A percentile compares a stretch with the other conserved stretches of the same genome.
Evolutionary conservation across 2,113 vertebrate genomes (phyloP).

Genomic region (cat (Felis catus)): DNA sequence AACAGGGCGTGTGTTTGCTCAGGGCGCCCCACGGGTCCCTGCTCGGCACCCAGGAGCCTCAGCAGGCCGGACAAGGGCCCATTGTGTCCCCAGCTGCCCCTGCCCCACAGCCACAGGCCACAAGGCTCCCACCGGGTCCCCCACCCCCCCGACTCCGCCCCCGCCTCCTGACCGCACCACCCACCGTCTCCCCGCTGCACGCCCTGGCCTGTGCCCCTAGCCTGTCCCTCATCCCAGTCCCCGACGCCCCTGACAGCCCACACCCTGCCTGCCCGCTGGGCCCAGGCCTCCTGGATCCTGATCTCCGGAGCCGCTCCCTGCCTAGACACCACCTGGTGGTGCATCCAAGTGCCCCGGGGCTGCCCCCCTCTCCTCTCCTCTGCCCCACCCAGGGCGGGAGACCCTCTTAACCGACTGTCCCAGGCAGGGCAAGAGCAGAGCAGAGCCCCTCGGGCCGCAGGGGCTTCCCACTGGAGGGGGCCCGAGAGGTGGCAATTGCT

Average conservation of each 20-base stretch:
- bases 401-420: background rate
- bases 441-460: background rate
- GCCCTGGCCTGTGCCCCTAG: background rate
- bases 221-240: background rate
- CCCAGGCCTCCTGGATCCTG: background rate
- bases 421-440: background rate
- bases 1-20: constrained; percentile 63
- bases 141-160: fast-evolving
- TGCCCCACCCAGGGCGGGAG: background rate
- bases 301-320: no score
- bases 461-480: background rate
- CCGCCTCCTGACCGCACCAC: fast-evolving
- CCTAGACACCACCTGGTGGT: background rate
- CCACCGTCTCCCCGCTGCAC: no score
- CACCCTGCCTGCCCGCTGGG: fast-evolving
- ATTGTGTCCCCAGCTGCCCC: constrained; percentile 3
- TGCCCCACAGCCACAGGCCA: fast-evolving
- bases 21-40: background rate
- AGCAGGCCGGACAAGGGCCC: background rate
- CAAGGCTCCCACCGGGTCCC: background rate
- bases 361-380: background rate
- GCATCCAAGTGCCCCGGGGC: fast-evolving
- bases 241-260: background rate
- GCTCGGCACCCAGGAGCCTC: background rate
- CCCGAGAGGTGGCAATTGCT: fast-evolving